These are phyloP conservation scores for Prionailurus bengalensis DNA, from an alignment of 2,113 vertebrate genomes.

Conservation along the genomic window DNA sequence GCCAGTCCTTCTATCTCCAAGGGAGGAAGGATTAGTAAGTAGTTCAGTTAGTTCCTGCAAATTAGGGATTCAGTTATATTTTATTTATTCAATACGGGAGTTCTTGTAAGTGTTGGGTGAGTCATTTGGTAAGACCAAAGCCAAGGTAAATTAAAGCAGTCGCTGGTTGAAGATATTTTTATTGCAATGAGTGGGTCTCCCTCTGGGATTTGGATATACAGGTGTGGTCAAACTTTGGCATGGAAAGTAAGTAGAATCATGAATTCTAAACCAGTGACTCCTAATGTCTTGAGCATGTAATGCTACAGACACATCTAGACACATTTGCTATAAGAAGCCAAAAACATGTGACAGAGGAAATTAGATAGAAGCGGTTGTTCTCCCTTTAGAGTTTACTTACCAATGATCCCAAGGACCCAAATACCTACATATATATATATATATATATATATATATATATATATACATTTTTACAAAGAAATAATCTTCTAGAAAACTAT, in stretches of 20 bases:
- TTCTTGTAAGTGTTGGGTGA: conserved; percentile 63
- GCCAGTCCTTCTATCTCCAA: conserved; percentile 60
- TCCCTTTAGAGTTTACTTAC: background rate
- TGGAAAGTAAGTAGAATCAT: conserved; percentile 60
- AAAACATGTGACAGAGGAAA: conserved; percentile 50
- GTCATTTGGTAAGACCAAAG: conserved; percentile 77
- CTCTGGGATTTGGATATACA: conserved; percentile 26
- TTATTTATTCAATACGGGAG: conserved; percentile 76
- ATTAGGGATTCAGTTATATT: conserved; percentile 69
- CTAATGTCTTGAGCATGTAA: conserved; percentile 14
- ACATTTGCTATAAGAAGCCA: conserved; percentile 2
- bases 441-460: no score
- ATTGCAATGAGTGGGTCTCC: conserved; percentile 68
- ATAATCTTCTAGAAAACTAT: conserved; percentile 59
- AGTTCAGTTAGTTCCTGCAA: conserved; percentile 53
- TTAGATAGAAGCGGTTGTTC: background rate
- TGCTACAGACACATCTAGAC: background rate
- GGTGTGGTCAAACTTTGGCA: conserved; percentile 58
- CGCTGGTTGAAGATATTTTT: conserved; percentile 72
- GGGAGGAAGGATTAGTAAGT: conserved; percentile 31
- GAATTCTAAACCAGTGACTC: conserved; percentile 50
- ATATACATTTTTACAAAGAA: conserved; percentile 18
- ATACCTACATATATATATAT: background rate
- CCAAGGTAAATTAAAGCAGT: conserved; percentile 81
- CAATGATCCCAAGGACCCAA: background rate